phyloP scores from a whole-genome alignment of 2,113 vertebrate species.

The Pollachius pollachius region DNA sequence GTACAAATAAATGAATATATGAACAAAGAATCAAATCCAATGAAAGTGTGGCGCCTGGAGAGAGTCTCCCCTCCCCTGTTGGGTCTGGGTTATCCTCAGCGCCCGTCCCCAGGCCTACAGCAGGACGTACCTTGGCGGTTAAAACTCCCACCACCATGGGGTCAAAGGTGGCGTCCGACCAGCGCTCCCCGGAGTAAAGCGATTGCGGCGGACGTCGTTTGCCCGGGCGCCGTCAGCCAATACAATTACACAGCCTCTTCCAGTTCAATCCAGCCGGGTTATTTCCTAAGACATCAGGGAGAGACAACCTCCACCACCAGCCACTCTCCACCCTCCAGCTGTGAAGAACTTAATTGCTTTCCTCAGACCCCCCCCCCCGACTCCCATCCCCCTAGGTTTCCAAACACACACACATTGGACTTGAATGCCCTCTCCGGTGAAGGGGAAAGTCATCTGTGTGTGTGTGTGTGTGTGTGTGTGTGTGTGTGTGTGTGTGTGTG shows the following conservation, averaged over 20 bases:
- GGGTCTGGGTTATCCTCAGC: too few species aligned
- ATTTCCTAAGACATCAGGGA: slow-evolving; percentile 43
- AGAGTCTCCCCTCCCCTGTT: too few species aligned
- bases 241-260: slow-evolving; percentile 38
- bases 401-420: slow-evolving; percentile 27
- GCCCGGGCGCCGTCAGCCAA: slow-evolving; percentile 4
- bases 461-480: background rate
- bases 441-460: slow-evolving; percentile 44
- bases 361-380: slow-evolving; percentile 24
- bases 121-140: too few species aligned
- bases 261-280: slow-evolving; percentile 30
- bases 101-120: too few species aligned
- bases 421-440: slow-evolving; percentile 51
- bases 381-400: slow-evolving; percentile 8
- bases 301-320: background rate
- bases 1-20: background rate
- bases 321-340: slow-evolving; percentile 44
- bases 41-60: too few species aligned
- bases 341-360: slow-evolving; percentile 57
- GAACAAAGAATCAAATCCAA: background rate
- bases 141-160: background rate
- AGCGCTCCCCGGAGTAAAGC: slow-evolving; percentile 4
- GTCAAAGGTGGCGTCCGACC: slow-evolving; percentile 17
- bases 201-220: slow-evolving; percentile 31
- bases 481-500: too few species aligned